Conservation (phyloP, 2,888 invertebrate genomes). For the Lottia scabra region DNA sequence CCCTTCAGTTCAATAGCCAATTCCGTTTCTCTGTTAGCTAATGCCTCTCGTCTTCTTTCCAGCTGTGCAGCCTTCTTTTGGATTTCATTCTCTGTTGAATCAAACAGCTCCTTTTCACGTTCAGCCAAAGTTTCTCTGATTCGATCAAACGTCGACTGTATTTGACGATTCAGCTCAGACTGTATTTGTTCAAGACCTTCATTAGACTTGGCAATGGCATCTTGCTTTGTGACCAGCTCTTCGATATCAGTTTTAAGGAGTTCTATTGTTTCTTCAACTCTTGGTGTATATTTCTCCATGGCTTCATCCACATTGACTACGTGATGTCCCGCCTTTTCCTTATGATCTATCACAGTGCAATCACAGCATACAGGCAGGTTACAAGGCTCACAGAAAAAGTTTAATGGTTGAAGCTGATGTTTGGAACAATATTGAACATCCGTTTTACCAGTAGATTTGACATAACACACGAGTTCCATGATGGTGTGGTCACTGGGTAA, state of each 20-base stretch:
- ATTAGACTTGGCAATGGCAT: constrained; percentile 48
- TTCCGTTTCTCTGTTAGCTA: constrained; percentile 43
- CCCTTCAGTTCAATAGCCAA: constrained; percentile 45
- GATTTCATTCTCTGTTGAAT: constrained; percentile 54
- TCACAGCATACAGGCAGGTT: constrained; percentile 61
- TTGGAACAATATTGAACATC: constrained; percentile 58
- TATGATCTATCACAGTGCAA: constrained; percentile 62
- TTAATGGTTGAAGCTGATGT: constrained; percentile 61
- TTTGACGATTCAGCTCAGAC: constrained; percentile 52
- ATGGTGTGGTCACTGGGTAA: constrained; percentile 62
- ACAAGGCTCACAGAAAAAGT: constrained; percentile 65
- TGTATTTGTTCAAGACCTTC: constrained; percentile 57
- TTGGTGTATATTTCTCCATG: constrained; percentile 58
- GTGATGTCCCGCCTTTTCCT: constrained; percentile 53
- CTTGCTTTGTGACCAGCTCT: constrained; percentile 46
- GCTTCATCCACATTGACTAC: constrained; percentile 62
- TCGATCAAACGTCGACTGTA: constrained; percentile 53
- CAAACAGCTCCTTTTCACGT: constrained; percentile 54
- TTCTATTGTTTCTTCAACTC: constrained; percentile 51
- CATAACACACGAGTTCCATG: constrained; percentile 54
- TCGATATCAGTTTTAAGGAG: constrained; percentile 47
- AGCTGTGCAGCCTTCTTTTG: constrained; percentile 52
- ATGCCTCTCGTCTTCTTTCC: constrained; percentile 47
- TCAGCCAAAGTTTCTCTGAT: constrained; percentile 55
- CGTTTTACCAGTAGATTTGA: constrained; percentile 49